Conservation (phyloP, 2,113 vertebrate species). For the Corythaixoides concolor region DNA sequence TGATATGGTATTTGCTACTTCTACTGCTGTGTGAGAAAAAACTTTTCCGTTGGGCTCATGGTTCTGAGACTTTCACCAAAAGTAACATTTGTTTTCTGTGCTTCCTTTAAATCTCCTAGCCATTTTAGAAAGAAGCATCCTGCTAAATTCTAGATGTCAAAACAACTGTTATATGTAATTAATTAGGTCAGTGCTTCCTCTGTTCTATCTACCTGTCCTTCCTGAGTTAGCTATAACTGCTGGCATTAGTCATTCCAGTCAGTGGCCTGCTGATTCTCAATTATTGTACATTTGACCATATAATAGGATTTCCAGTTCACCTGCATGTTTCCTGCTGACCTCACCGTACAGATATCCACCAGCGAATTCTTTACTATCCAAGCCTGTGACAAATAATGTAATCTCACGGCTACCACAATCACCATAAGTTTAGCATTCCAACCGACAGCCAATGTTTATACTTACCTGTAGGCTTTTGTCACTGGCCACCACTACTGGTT, state of each 20-base stretch:
- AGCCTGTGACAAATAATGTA: not conserved
- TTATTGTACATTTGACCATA: not conserved
- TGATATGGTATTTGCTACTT: not conserved
- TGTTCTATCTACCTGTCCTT: not conserved
- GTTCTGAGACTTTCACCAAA: not conserved
- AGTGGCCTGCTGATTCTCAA: not conserved
- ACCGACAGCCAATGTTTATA: not conserved
- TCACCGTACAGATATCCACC: not conserved
- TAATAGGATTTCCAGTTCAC: not conserved
- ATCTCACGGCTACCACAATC: not conserved
- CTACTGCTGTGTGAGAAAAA: not conserved
- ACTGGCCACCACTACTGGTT: not conserved
- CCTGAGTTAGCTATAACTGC: not conserved
- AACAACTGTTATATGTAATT: not conserved
- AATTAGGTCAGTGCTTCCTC: not conserved
- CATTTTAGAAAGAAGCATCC: not conserved
- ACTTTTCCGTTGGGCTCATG: not conserved
- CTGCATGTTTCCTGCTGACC: not conserved
- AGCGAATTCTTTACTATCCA: not conserved
- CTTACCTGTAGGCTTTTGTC: not conserved
- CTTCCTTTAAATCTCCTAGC: not conserved
- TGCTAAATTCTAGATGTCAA: not conserved
- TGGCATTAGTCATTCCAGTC: not conserved
- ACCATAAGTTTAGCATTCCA: not conserved
- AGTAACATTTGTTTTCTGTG: not conserved